phyloP scores from a whole-genome alignment of 2,113 vertebrate genomes.

The Ciconia boyciana region DNA sequence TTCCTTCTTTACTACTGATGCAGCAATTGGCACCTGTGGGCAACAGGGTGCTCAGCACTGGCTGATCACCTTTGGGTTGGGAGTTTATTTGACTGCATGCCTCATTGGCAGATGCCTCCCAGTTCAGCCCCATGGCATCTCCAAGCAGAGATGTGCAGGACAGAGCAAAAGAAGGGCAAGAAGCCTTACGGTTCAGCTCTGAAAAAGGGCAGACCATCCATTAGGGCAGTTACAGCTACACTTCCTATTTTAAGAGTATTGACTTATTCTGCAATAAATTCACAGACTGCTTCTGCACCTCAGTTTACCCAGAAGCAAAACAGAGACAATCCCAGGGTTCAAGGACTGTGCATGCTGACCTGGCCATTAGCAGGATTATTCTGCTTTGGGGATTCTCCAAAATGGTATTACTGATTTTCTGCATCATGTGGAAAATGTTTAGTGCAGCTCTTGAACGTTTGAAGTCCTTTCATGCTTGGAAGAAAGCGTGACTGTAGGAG shows the following conservation, averaged over 20 bases:
- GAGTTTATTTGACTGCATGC: background rate
- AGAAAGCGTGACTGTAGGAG: slow-evolving; percentile 25
- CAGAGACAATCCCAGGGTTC: background rate
- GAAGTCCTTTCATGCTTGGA: slow-evolving; percentile 16
- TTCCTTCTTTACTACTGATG: background rate
- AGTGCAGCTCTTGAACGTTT: background rate
- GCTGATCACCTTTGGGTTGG: background rate
- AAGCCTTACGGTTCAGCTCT: background rate
- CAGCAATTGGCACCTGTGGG: background rate
- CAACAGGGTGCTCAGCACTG: background rate
- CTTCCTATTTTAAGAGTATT: background rate
- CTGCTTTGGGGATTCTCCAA: background rate
- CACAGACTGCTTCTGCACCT: background rate
- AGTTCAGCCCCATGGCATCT: background rate
- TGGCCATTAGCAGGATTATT: background rate
- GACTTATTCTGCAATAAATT: background rate
- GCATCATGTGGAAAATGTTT: background rate
- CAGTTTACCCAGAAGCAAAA: background rate
- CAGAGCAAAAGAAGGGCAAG: background rate
- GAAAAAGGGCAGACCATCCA: background rate
- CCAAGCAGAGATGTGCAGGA: background rate
- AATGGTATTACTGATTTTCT: background rate
- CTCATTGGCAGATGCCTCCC: background rate
- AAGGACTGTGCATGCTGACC: background rate
- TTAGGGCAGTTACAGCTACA: background rate